Evolutionary conservation across 2,888 invertebrate genomes (phyloP).

Genomic region (Proisotoma minuta): DNA sequence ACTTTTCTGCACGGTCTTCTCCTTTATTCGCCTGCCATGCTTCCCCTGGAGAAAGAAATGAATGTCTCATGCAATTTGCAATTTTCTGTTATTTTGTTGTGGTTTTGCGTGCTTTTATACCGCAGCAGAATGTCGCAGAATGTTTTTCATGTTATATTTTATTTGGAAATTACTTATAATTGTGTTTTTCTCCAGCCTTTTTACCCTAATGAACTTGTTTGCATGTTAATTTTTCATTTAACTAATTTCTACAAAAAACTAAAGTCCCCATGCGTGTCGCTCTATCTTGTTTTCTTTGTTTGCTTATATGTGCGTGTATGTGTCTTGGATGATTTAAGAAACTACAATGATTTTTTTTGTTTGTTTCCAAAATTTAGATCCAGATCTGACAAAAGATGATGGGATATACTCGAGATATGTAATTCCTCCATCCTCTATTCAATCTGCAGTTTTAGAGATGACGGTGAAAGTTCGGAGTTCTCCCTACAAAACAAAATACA

Average conservation of each 20-base stretch:
- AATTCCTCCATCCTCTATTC: constrained; percentile 51
- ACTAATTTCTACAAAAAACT: not conserved
- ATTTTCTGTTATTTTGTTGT: not conserved
- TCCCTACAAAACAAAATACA: constrained; percentile 39
- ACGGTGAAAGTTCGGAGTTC: constrained; percentile 40
- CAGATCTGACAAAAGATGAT: constrained; percentile 62
- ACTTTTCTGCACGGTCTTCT: constrained; percentile 1
- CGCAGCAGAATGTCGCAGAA: too few relatives aligned
- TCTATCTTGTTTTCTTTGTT: not conserved
- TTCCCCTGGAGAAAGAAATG: not conserved
- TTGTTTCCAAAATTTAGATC: constrained; percentile 54
- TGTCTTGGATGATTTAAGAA: not conserved
- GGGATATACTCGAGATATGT: constrained; percentile 64
- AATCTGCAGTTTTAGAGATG: constrained; percentile 36
- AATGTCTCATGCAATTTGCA: constrained; percentile 3
- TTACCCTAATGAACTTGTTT: not conserved
- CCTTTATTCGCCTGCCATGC: not conserved
- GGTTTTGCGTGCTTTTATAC: constrained; percentile 4
- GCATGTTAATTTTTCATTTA: not conserved
- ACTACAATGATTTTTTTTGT: not conserved
- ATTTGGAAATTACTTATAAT: too few relatives aligned
- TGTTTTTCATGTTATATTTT: too few relatives aligned
- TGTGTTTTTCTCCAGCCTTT: too few relatives aligned
- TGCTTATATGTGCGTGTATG: too few relatives aligned
- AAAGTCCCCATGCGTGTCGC: too few relatives aligned